A percentile compares a stretch with the other conserved stretches of the same genome.
phyloP scores from a whole-genome alignment of 1,140 invertebrate genomes.

The Maniola jurtina region DNA sequence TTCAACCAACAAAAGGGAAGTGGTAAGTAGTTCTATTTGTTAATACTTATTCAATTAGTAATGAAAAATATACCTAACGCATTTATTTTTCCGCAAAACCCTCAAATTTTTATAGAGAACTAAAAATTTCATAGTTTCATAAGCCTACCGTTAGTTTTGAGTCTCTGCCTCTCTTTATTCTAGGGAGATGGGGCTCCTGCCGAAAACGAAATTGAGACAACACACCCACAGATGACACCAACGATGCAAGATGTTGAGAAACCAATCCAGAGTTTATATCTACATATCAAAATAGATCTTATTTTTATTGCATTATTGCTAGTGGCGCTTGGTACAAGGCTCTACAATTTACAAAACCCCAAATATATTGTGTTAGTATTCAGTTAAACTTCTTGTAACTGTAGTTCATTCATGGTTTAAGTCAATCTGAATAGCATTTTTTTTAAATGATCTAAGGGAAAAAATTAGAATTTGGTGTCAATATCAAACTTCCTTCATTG shows the following conservation, averaged over 20 bases:
- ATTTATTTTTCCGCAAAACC: neutral
- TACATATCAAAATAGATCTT: slow-evolving; percentile 88
- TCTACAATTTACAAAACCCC: slow-evolving; percentile 92
- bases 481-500: no score
- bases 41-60: neutral
- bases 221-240: slow-evolving; percentile 15
- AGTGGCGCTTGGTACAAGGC: slow-evolving; percentile 85
- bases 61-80: neutral
- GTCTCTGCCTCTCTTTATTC: neutral
- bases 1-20: slow-evolving; percentile 34
- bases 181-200: slow-evolving; percentile 57
- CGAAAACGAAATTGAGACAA: slow-evolving; percentile 38
- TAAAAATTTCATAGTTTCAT: neutral
- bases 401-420: neutral
- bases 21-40: slow-evolving; percentile 33
- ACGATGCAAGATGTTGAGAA: slow-evolving; percentile 17
- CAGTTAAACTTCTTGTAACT: neutral
- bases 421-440: no score
- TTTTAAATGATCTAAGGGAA: no score
- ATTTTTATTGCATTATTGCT: slow-evolving; percentile 86
- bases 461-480: no score
- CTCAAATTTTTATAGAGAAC: neutral
- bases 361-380: slow-evolving; percentile 92
- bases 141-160: neutral
- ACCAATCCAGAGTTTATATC: slow-evolving; percentile 61